Conservation (phyloP, 2,797 vertebrate species). For the Characodon lateralis region DNA sequence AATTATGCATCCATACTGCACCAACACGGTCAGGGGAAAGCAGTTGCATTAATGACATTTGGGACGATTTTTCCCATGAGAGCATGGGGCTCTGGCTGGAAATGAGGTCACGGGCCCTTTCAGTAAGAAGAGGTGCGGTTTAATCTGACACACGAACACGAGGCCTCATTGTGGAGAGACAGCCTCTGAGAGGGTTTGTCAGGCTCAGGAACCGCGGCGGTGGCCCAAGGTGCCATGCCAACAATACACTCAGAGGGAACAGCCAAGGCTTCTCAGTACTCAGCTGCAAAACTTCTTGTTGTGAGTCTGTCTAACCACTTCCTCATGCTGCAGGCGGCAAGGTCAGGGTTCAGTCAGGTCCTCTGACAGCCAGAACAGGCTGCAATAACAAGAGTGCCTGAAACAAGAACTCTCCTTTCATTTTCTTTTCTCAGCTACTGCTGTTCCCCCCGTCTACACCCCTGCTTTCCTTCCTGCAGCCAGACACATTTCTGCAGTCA, state of each 20-base stretch:
- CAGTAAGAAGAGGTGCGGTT: conserved; percentile 38
- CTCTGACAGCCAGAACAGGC: conserved; percentile 66
- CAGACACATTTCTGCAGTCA: conserved; percentile 23
- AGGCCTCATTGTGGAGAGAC: conserved; percentile 7
- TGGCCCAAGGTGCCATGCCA: conserved; percentile 51
- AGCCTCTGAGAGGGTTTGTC: conserved; percentile 16
- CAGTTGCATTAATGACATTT: conserved; percentile 48
- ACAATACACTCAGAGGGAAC: conserved; percentile 50
- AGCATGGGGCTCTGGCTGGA: conserved; percentile 29
- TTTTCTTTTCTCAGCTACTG: conserved; percentile 40
- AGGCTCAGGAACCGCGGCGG: conserved; percentile 34
- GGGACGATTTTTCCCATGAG: conserved; percentile 38
- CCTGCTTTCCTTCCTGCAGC: conserved; percentile 23
- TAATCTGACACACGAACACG: conserved; percentile 31
- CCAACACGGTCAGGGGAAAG: conserved; percentile 60
- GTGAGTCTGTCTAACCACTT: conserved; percentile 84
- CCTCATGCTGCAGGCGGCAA: conserved; percentile 79
- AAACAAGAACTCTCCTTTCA: conserved; percentile 49
- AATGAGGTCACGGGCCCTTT: conserved; percentile 49
- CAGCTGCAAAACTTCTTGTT: conserved; percentile 58
- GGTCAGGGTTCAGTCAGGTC: conserved; percentile 63
- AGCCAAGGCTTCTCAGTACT: conserved; percentile 55
- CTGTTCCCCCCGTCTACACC: conserved; percentile 8
- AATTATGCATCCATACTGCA: conserved; percentile 65
- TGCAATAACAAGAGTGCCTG: conserved; percentile 60